phyloP scores from a whole-genome alignment of 2,797 vertebrate genomes.

The Borostomias antarcticus region DNA sequence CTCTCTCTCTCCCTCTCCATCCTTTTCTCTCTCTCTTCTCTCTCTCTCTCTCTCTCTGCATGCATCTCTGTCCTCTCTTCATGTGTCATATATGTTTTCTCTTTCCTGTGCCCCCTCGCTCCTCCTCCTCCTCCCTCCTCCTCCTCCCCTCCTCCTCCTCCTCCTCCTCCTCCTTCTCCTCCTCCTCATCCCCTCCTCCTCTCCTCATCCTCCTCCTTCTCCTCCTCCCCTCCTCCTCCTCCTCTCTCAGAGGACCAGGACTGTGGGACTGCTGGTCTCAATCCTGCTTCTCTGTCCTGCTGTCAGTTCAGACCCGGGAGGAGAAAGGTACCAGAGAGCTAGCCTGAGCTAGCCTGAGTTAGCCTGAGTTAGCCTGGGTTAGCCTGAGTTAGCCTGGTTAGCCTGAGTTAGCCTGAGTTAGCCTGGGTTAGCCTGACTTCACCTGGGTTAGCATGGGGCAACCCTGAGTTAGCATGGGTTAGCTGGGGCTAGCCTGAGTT shows the following conservation, averaged over 20 bases:
- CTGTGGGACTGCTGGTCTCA: slow-evolving; percentile 79
- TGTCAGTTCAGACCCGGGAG: slow-evolving; percentile 82
- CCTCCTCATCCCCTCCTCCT: background rate
- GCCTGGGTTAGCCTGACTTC: no score
- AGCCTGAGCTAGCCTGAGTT: background rate
- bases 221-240: slow-evolving; percentile 47
- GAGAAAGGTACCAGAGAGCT: slow-evolving; percentile 74
- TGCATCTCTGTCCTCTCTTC: background rate
- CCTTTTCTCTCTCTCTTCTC: background rate
- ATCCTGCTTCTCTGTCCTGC: slow-evolving; percentile 83
- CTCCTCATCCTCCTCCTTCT: slow-evolving; percentile 10
- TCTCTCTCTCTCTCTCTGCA: background rate
- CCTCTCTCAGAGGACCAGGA: slow-evolving; percentile 73
- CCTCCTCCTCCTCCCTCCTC: background rate
- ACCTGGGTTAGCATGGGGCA: no score
- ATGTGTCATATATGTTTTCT: background rate
- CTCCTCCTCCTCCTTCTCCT: background rate
- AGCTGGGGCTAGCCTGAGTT: no score
- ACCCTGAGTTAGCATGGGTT: no score
- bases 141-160: background rate
- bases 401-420: no score
- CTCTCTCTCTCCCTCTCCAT: background rate
- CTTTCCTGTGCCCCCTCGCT: background rate
- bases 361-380: no score
- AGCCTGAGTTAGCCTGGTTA: no score